A percentile compares a stretch with the other conserved stretches of the same genome.
Evolutionary conservation across 2,888 invertebrate genomes (phyloP).

Genomic region (Cerastis rubricosa): DNA sequence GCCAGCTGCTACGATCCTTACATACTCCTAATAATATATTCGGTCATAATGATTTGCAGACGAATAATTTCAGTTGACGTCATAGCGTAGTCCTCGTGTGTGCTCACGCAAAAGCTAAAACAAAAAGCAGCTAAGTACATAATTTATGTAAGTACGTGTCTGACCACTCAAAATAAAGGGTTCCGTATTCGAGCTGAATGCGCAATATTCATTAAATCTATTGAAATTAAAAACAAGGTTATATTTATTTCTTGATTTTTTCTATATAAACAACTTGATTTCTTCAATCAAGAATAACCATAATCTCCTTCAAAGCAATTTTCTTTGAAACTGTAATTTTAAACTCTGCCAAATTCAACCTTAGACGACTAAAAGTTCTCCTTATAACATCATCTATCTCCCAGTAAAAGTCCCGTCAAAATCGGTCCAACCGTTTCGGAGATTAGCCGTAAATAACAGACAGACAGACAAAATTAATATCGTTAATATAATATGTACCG

Average conservation of each 20-base stretch:
- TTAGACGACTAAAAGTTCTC: too few relatives aligned
- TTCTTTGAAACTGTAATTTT: background rate
- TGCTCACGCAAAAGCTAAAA: too few relatives aligned
- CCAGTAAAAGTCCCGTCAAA: too few relatives aligned
- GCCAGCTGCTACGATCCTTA: too few relatives aligned
- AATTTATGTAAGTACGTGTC: background rate
- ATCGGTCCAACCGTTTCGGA: too few relatives aligned
- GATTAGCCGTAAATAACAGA: too few relatives aligned
- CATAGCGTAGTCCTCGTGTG: background rate
- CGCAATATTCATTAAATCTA: background rate
- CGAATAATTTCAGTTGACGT: slow-evolving; percentile 5
- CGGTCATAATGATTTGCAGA: background rate
- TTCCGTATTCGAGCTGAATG: background rate
- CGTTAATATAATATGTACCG: too few relatives aligned
- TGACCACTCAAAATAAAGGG: background rate
- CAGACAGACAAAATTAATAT: too few relatives aligned
- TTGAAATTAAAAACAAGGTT: too few relatives aligned
- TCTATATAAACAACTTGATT: background rate
- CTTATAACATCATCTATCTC: too few relatives aligned
- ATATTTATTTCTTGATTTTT: too few relatives aligned
- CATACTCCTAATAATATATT: too few relatives aligned
- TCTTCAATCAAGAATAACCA: background rate
- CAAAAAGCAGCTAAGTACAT: background rate
- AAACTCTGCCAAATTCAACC: background rate
- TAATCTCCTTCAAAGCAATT: background rate